Conservation (phyloP, 2,113 vertebrate species). For the Pseudorectes ferrugineus region DNA sequence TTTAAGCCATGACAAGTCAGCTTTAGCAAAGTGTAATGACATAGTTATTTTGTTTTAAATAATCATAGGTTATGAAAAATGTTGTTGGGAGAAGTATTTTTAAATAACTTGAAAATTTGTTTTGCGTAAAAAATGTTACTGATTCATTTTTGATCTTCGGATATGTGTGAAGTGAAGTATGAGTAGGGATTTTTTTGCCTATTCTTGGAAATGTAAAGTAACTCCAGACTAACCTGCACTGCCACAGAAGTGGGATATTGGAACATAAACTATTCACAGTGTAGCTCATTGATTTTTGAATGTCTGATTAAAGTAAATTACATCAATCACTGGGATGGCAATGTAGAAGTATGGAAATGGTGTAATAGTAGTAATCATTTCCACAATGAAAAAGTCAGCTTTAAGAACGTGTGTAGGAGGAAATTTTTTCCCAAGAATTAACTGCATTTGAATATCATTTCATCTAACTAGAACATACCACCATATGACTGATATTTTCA, state of each 20-base stretch:
- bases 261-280: neutral
- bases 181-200: neutral
- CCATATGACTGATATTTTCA: neutral
- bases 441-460: conserved; percentile 11
- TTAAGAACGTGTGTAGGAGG: conserved; percentile 41
- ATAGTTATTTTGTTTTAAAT: neutral
- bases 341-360: neutral
- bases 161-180: neutral
- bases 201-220: neutral
- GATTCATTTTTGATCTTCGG: neutral
- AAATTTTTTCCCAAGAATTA: conserved; percentile 49
- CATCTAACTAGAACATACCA: neutral
- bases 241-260: neutral
- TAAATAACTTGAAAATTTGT: neutral
- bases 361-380: conserved; percentile 42
- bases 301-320: conserved; percentile 9
- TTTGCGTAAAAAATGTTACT: neutral
- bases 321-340: neutral
- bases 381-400: neutral
- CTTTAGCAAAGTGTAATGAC: neutral
- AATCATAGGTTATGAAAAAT: neutral
- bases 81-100: neutral
- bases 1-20: neutral
- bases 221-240: neutral
- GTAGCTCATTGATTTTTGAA: neutral